phyloP scores from a whole-genome alignment of 2,888 invertebrate genomes.

The Camptogramma bilineatum region DNA sequence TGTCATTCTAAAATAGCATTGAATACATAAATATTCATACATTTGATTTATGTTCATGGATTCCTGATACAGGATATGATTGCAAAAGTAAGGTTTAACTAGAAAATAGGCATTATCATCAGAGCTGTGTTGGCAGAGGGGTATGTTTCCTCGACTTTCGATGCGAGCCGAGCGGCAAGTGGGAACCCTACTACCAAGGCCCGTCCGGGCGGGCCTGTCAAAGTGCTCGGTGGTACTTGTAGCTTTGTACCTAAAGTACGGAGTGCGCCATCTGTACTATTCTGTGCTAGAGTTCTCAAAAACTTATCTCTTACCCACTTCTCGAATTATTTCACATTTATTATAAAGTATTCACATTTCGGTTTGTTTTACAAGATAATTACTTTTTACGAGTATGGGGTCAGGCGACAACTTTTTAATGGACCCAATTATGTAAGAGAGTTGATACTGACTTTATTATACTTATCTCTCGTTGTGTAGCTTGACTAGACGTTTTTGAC shows the following conservation, averaged over 20 bases:
- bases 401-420: constrained; percentile 48
- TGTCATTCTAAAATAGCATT: constrained; percentile 19
- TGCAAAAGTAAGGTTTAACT: neutral
- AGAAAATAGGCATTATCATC: neutral
- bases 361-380: constrained; percentile 47
- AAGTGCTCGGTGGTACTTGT: too few species aligned
- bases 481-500: too few species aligned
- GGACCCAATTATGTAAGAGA: constrained; percentile 26
- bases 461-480: too few species aligned
- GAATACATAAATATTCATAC: constrained; percentile 4
- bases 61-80: constrained; percentile 6
- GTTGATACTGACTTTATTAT: constrained; percentile 9
- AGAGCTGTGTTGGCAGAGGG: too few species aligned
- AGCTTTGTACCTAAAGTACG: too few species aligned
- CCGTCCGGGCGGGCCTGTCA: too few species aligned
- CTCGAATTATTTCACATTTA: constrained; percentile 17
- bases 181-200: too few species aligned
- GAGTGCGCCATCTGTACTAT: too few species aligned
- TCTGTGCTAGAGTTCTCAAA: too few species aligned
- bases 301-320: neutral
- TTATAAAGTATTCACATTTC: constrained; percentile 55
- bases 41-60: neutral
- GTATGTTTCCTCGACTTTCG: too few species aligned
- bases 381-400: constrained; percentile 49
- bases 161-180: too few species aligned